Evolutionary conservation across 1,140 invertebrate species (phyloP).

Genomic region (Lucilia sericata): DNA sequence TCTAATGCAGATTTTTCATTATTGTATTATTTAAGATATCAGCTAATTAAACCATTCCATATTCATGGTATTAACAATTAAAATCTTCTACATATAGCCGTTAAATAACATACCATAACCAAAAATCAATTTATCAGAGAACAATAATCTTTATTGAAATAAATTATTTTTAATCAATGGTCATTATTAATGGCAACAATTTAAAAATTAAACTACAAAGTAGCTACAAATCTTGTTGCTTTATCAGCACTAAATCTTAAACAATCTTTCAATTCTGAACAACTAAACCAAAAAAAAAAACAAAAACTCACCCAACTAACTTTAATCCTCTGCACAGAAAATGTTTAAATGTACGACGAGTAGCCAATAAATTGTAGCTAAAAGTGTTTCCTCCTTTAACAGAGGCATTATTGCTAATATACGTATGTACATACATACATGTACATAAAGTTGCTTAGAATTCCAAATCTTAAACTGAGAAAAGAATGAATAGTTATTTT

Average conservation of each 20-base stretch:
- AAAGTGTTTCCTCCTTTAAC: too few species aligned
- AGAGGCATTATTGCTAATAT: too few species aligned
- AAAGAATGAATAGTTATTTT: too few species aligned
- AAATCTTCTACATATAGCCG: too few species aligned
- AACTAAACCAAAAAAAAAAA: not conserved
- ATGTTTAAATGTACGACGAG: not conserved
- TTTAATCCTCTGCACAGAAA: not conserved
- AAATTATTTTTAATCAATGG: slow-evolving; percentile 16
- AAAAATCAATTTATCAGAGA: not conserved
- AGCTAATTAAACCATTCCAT: too few species aligned
- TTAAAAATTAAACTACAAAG: slow-evolving; percentile 24
- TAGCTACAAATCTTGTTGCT: slow-evolving; percentile 15
- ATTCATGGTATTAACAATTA: too few species aligned
- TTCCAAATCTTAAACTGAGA: too few species aligned
- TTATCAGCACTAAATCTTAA: slow-evolving; percentile 7
- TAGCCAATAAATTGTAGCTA: not conserved
- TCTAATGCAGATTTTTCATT: too few species aligned
- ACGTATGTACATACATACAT: too few species aligned
- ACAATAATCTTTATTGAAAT: slow-evolving; percentile 28
- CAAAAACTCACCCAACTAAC: not conserved
- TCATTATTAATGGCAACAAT: slow-evolving; percentile 24
- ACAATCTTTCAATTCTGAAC: not conserved
- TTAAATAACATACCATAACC: too few species aligned
- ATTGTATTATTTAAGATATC: too few species aligned
- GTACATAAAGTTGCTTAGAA: not conserved